Conservation (phyloP, 2,797 vertebrate species). For the Chaetodon trifasciatus region DNA sequence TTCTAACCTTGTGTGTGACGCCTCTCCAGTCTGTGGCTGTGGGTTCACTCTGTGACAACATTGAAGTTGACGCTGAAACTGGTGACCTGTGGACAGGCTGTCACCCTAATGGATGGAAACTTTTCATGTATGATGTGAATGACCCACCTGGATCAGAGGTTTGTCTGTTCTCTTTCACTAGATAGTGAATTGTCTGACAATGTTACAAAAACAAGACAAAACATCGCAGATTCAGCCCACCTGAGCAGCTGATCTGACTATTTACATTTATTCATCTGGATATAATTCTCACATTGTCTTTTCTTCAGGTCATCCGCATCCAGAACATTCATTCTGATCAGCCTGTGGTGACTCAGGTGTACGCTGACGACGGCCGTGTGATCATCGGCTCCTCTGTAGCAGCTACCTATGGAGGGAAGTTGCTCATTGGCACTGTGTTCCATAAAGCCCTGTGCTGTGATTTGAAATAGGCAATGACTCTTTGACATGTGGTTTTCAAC, state of each 20-base stretch:
- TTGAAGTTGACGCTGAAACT: constrained; percentile 87
- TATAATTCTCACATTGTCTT: background rate
- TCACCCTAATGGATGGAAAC: constrained; percentile 88
- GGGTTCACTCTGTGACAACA: constrained; percentile 89
- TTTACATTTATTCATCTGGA: background rate
- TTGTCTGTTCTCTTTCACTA: constrained; percentile 42
- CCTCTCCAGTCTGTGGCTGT: constrained; percentile 83
- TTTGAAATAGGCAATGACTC: constrained; percentile 67
- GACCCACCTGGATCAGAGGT: constrained; percentile 91
- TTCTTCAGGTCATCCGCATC: constrained; percentile 87
- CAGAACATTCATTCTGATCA: constrained; percentile 88
- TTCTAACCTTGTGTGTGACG: constrained; percentile 20
- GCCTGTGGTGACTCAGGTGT: constrained; percentile 85
- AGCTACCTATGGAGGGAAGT: constrained; percentile 79
- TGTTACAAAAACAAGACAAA: background rate
- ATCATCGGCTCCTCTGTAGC: constrained; percentile 91
- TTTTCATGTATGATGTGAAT: constrained; percentile 77
- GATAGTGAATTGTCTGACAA: background rate
- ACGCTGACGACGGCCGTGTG: constrained; percentile 88
- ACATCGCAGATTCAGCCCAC: background rate
- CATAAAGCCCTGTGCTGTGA: constrained; percentile 93
- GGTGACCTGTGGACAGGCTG: constrained; percentile 92
- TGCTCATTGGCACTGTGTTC: constrained; percentile 92
- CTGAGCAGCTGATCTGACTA: background rate
- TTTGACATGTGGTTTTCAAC: background rate